phyloP scores from a whole-genome alignment of 2,888 invertebrate genomes.

The Cephus nigrinus region DNA sequence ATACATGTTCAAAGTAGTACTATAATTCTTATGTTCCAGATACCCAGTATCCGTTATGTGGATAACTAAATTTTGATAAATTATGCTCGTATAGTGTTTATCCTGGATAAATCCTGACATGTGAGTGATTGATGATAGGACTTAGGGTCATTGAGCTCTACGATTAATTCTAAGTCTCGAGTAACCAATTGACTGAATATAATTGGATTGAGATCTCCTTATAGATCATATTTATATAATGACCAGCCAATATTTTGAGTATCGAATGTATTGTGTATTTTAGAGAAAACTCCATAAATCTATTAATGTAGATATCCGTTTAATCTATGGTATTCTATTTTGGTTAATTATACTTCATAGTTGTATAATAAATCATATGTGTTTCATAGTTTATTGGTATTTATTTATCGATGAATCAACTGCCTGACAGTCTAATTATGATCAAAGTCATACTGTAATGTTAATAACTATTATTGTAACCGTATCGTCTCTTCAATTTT shows the following conservation, averaged over 20 bases:
- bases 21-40: neutral
- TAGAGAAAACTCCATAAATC: neutral
- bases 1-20: neutral
- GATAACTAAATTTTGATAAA: neutral
- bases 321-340: neutral
- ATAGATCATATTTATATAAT: neutral
- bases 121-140: neutral
- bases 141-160: neutral
- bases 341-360: neutral
- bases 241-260: neutral
- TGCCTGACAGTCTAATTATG: neutral
- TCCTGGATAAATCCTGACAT: neutral
- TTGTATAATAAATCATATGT: neutral
- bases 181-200: neutral
- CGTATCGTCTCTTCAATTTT: neutral
- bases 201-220: neutral
- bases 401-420: neutral
- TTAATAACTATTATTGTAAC: neutral
- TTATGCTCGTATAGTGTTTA: neutral
- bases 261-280: neutral
- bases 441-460: neutral
- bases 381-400: neutral
- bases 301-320: neutral
- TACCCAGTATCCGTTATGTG: neutral
- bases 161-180: neutral